These are phyloP conservation scores for Chromobotia macracanthus DNA, from an alignment of 2,797 vertebrate genomes.

Conservation along the genomic window DNA sequence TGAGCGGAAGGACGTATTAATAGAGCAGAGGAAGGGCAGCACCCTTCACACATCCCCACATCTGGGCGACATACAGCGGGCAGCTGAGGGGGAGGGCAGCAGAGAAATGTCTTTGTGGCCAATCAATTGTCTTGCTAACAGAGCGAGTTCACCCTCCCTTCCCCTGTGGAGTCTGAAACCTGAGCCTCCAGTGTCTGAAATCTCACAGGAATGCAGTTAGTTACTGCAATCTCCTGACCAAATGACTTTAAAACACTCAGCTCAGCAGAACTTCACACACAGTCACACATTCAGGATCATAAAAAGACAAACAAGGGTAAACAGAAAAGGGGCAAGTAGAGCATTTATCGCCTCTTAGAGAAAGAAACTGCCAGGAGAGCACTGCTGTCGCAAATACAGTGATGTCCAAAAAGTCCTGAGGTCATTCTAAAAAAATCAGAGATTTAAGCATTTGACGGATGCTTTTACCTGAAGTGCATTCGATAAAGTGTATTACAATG, in stretches of 20 bases:
- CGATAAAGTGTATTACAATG: too few species aligned
- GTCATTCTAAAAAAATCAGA: too few species aligned
- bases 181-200: conserved; percentile 27
- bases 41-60: conserved; percentile 57
- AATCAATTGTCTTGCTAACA: conserved; percentile 61
- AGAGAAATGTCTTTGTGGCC: conserved; percentile 57
- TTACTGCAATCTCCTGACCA: conserved; percentile 30
- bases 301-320: conserved; percentile 10
- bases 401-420: neutral
- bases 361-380: neutral
- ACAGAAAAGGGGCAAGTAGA: neutral
- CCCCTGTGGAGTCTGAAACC: conserved; percentile 30
- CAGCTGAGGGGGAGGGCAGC: conserved; percentile 57
- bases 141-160: conserved; percentile 29
- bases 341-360: too few species aligned
- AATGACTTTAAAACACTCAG: conserved; percentile 5
- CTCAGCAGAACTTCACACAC: conserved; percentile 10
- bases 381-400: neutral
- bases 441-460: too few species aligned
- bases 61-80: conserved; percentile 50
- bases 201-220: conserved; percentile 37
- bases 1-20: conserved; percentile 53
- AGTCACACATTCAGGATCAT: neutral
- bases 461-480: too few species aligned
- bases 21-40: conserved; percentile 53